phyloP scores from a whole-genome alignment of 2,797 vertebrate genomes.

The Epinephelus malabaricus region DNA sequence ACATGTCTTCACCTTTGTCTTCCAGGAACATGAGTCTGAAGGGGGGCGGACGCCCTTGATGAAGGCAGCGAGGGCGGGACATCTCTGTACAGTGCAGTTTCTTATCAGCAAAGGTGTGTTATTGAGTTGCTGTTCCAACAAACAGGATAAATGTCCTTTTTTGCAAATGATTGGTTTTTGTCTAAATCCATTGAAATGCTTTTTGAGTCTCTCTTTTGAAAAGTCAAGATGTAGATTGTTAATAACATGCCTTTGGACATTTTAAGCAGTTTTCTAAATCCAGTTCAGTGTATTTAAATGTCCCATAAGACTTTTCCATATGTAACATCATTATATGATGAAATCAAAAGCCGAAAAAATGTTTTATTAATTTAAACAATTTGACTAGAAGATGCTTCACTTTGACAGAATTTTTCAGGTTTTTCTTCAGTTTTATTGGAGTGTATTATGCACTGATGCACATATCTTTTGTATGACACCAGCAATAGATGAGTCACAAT shows the following conservation, averaged over 20 bases:
- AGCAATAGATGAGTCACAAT: neutral
- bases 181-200: neutral
- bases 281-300: too few species aligned
- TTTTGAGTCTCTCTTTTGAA: neutral
- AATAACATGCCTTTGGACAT: neutral
- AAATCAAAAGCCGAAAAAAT: neutral
- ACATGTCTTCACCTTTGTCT: conserved; percentile 42
- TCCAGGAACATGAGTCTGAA: conserved; percentile 98
- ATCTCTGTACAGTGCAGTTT: conserved; percentile 99
- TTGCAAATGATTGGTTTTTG: neutral
- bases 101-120: conserved; percentile 97
- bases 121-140: neutral
- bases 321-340: neutral
- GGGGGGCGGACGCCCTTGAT: conserved; percentile 98
- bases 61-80: conserved; percentile 98
- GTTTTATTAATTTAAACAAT: neutral
- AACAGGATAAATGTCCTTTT: neutral
- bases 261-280: neutral
- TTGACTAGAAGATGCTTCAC: neutral
- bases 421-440: neutral
- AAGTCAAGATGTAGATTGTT: neutral
- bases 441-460: neutral
- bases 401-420: too few species aligned
- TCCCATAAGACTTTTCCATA: neutral
- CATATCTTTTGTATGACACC: neutral